Evolutionary conservation across 2,113 vertebrate genomes (phyloP).

Genomic region (Tyrannus savana): DNA sequence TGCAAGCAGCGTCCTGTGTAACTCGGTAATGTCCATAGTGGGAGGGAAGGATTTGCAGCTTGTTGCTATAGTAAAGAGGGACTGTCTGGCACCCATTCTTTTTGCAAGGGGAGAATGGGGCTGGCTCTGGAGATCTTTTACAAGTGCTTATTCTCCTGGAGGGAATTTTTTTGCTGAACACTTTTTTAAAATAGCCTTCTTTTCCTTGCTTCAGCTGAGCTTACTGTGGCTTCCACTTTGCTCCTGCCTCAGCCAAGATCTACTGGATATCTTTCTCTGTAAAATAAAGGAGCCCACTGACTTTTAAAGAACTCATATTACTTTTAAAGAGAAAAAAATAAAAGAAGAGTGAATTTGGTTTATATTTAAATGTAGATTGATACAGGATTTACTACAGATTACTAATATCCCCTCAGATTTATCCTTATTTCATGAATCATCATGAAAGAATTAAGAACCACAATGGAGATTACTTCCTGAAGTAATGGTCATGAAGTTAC

Average conservation of each 20-base stretch:
- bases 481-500: neutral
- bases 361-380: neutral
- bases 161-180: neutral
- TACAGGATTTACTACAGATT: neutral
- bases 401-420: neutral
- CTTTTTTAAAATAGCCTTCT: neutral
- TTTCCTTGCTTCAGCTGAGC: neutral
- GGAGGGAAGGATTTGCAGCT: neutral
- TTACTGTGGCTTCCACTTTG: neutral
- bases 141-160: neutral
- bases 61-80: neutral
- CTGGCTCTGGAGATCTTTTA: neutral
- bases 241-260: neutral
- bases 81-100: neutral
- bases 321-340: neutral
- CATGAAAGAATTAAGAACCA: neutral
- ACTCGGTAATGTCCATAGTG: neutral
- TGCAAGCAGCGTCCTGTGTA: neutral
- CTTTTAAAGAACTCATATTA: neutral
- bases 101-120: neutral
- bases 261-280: neutral
- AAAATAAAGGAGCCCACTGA: neutral
- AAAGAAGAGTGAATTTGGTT: neutral
- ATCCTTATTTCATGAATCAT: neutral
- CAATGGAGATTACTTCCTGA: neutral